These are phyloP conservation scores for Platorchestia sp. DNA, from an alignment of 1,140 invertebrate genomes.

Conservation along the genomic window DNA sequence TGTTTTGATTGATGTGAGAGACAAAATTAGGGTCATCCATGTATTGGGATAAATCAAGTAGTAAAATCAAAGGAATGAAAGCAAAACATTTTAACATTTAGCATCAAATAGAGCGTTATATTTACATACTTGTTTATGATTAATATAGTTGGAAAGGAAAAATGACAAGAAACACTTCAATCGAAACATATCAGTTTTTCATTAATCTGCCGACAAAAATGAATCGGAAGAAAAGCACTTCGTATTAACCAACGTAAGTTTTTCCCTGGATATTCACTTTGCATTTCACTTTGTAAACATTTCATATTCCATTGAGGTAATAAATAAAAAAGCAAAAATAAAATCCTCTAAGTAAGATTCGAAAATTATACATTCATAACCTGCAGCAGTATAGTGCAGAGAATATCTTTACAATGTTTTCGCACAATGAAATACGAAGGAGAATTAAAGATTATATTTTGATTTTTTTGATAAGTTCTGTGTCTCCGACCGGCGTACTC, in stretches of 20 bases:
- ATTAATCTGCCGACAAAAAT: neutral
- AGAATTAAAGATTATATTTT: too few species aligned
- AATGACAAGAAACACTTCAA: neutral
- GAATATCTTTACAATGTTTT: neutral
- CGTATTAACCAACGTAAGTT: too few species aligned
- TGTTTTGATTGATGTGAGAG: neutral
- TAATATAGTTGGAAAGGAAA: neutral
- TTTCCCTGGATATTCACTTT: too few species aligned
- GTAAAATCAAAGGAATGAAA: neutral
- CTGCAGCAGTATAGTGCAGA: neutral
- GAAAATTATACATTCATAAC: neutral
- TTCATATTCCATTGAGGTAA: too few species aligned
- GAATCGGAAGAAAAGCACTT: neutral
- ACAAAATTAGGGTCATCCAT: neutral
- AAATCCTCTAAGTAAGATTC: neutral
- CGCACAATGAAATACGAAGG: neutral
- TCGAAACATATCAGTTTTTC: neutral
- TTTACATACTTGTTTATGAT: too few species aligned
- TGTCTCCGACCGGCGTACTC: too few species aligned
- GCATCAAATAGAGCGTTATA: neutral
- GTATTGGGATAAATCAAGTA: neutral
- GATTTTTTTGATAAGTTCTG: too few species aligned
- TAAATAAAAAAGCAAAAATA: too few species aligned
- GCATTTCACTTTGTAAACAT: too few species aligned
- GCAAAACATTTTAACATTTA: neutral